Evolutionary conservation across 2,797 vertebrate species (phyloP).

Genomic region (Eulemur rubriventer): DNA sequence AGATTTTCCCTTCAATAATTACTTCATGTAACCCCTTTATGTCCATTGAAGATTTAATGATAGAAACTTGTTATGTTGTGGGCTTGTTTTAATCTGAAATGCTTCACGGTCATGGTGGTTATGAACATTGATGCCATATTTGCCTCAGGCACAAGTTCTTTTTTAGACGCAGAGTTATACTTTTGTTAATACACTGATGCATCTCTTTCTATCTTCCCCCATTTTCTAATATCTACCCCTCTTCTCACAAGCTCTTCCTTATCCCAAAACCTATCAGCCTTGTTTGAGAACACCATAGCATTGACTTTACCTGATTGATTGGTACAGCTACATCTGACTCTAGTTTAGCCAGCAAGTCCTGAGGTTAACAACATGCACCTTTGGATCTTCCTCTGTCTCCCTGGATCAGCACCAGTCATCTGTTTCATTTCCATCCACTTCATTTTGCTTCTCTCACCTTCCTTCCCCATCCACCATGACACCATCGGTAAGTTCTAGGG

Average conservation of each 20-base stretch:
- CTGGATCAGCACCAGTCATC: too few species aligned
- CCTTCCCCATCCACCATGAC: background rate
- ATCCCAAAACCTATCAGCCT: background rate
- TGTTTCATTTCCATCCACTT: background rate
- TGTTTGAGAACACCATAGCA: background rate
- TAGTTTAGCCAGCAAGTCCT: background rate
- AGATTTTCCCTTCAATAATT: background rate
- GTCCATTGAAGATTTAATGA: background rate
- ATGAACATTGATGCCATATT: background rate
- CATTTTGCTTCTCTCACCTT: background rate
- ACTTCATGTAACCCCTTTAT: background rate
- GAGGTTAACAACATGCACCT: background rate
- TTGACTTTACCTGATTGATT: background rate
- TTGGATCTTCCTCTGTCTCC: background rate
- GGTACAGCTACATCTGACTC: background rate
- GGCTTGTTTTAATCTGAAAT: background rate
- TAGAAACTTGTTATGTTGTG: background rate
- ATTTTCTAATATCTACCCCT: background rate
- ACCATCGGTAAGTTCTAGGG: background rate
- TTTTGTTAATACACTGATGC: background rate
- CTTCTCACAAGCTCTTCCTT: background rate
- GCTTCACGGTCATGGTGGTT: background rate
- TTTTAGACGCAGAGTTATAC: background rate
- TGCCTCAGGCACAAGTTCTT: background rate
- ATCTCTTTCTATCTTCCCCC: background rate